A percentile compares a stretch with the other conserved stretches of the same genome.
Conservation (phyloP, 2,113 vertebrate genomes). For the Eulemur rufifrons region DNA sequence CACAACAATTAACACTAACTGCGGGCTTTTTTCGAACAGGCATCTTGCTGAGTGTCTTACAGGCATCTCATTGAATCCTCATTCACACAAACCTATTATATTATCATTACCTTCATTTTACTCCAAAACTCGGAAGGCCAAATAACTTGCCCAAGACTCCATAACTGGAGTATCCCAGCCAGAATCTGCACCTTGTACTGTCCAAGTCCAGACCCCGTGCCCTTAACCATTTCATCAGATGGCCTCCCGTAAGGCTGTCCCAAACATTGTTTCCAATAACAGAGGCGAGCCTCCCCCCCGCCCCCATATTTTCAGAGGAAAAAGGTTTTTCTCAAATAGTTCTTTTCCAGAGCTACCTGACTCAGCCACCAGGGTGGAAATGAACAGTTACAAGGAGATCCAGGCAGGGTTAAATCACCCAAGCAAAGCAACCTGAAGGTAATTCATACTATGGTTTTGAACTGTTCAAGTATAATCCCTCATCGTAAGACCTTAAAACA, state of each 20-base stretch:
- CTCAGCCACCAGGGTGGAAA: not conserved
- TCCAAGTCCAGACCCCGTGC: too few species aligned
- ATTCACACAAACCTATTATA: not conserved
- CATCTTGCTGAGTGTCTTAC: not conserved
- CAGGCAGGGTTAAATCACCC: not conserved
- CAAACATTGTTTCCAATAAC: not conserved
- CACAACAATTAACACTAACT: not conserved
- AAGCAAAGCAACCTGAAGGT: not conserved
- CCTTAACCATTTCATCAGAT: not conserved
- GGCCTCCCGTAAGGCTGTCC: too few species aligned
- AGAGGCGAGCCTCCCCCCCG: rapidly evolving
- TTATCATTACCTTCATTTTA: not conserved
- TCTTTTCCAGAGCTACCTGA: not conserved
- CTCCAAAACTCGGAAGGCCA: not conserved
- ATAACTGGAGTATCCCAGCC: not conserved
- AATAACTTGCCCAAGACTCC: not conserved
- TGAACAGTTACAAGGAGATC: not conserved
- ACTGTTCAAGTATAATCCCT: not conserved
- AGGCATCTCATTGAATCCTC: not conserved
- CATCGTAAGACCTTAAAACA: not conserved
- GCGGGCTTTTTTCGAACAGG: not conserved
- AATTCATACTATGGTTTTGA: not conserved
- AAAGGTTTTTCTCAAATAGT: not conserved
- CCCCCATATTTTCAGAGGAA: not conserved
- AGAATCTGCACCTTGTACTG: not conserved